Base-by-base conservation (phyloP, 2,797 vertebrate species). In the Halcyon smyrnensis region DNA sequence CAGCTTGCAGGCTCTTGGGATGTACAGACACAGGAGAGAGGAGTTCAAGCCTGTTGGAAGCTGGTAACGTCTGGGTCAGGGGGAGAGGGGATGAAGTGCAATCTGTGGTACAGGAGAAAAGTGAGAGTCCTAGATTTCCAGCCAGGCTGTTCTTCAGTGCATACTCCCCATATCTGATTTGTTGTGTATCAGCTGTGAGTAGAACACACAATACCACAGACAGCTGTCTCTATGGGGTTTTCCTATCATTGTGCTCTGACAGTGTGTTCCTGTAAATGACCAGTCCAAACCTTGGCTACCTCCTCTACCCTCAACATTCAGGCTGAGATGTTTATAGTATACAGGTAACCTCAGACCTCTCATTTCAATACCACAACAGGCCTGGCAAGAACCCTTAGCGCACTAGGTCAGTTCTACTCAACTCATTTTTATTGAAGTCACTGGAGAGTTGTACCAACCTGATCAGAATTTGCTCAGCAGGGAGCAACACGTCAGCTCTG, bases 1-100 rank as follows among this genome's bases (percentile, higher is more conserved):
- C 88, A 95, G 86, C 85, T 86, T 91, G 89, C 57, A 80, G 75
- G 12, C 60, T 94, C 41, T 53, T 80, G 63, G 94, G 91, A 71
- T 69, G 28, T 57, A 21, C 43, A 90, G 69, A 59, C 24, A 54
- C 54, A 69, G 0, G 3, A 51, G 67, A 75, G 73, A 64, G 37
- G 45, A 63, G 24, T 11, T 79, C 46, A 59, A 43, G 79, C 37
- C n/a, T 39, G 6, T 37, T 65, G 68, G 80, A 78, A 86, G 51
- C 57, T 91, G 83, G n/a, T 78, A 78, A 78, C 0, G 4, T 75
- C 65, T 84, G 83, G 25, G 32, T 62, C 43, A 91, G 18, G 16
- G 15, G 39, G 10, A 86, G 68, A 93, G 48, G 23, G 41, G 23
- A 34, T 30, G 18, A 78, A 84, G 79, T 69, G 34, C 87, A 93